Evolutionary conservation across 1,140 invertebrate species (phyloP), one percentile per base, ranked within the genome.

Genomic region (Drosophila eugracilis): DNA sequence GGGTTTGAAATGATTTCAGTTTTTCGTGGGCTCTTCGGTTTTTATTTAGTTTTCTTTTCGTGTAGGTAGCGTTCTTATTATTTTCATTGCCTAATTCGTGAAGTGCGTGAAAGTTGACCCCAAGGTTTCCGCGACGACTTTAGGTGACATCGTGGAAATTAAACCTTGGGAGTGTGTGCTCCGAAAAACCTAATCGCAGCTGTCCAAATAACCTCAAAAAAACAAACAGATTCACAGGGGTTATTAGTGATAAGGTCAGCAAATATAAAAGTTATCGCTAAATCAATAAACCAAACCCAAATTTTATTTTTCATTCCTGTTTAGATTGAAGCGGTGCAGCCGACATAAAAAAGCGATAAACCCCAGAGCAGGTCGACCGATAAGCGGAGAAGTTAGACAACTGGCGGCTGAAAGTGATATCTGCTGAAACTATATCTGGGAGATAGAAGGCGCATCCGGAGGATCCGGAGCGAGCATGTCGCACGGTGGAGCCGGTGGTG

Each of bases 401-500:
- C 34, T 34, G 58, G 28, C 55, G 52, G 12, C 62, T 19, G 53
- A 3, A 17, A 10, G 39, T 12, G 39, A 12, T 41, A 28, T 21
- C 7, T 21, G 22, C 7, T 21, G 22, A 19, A 59, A 39, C 30
- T 19, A 45, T 42, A 30, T 17, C 9, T 10, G 24, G 14, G 52
- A 42, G 15, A 17, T 26, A 53, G 30, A 28, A 34, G 19, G 28
- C 24, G 39, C 57, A 47, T 22, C 41, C 60, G 60, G 60, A 59
- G 15, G 53, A 53, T 34, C 50, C 47, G 50, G 44, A 60, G 39
- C 52, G 65, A 88, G 78, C 69, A 88, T 88, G 83, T 88, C 83
- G 78, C 83, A 88, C 84, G 83, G 84, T 75, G 81, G 84, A 60
- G 79, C 58, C 74, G 74, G 72, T 44, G 73, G 73, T 48, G 48